These are phyloP conservation scores for Odontomachus brunneus DNA, from an alignment of 1,140 invertebrate species.

Conservation along the genomic window DNA sequence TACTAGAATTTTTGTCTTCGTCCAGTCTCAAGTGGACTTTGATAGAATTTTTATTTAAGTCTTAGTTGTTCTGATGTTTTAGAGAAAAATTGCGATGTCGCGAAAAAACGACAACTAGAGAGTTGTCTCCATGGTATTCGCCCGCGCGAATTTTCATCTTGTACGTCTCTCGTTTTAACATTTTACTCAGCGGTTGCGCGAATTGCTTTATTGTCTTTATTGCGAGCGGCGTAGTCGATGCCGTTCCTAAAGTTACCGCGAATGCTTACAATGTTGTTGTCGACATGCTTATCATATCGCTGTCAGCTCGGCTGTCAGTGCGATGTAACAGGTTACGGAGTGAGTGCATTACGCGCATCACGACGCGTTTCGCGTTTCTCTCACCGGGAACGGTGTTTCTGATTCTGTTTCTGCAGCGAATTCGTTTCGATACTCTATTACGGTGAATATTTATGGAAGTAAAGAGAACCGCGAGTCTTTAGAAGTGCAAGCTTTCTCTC, in stretches of 20 bases:
- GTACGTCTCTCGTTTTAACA: background rate
- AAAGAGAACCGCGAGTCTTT: background rate
- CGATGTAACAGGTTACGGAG: constrained; percentile 8
- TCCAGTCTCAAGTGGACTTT: background rate
- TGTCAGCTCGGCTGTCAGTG: constrained; percentile 22
- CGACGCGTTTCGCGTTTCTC: constrained; percentile 8
- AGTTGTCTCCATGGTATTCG: no score
- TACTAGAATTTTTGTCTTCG: background rate
- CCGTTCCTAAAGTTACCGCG: constrained; percentile 15
- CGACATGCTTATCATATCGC: constrained; percentile 38
- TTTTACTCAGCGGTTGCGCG: background rate
- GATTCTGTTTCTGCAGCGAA: background rate
- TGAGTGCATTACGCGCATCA: constrained; percentile 19
- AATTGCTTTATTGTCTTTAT: constrained; percentile 2
- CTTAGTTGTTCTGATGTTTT: background rate
- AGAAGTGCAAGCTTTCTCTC: background rate
- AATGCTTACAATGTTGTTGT: constrained; percentile 13
- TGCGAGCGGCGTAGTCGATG: background rate
- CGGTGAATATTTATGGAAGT: background rate
- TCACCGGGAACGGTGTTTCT: background rate
- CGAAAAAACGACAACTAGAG: no score
- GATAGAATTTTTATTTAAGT: background rate
- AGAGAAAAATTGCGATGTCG: background rate
- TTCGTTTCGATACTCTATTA: constrained; percentile 40
- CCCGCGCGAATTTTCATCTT: background rate